Evolutionary conservation across 2,113 vertebrate species (phyloP).

Genomic region (Leucoraja erinaceus): DNA sequence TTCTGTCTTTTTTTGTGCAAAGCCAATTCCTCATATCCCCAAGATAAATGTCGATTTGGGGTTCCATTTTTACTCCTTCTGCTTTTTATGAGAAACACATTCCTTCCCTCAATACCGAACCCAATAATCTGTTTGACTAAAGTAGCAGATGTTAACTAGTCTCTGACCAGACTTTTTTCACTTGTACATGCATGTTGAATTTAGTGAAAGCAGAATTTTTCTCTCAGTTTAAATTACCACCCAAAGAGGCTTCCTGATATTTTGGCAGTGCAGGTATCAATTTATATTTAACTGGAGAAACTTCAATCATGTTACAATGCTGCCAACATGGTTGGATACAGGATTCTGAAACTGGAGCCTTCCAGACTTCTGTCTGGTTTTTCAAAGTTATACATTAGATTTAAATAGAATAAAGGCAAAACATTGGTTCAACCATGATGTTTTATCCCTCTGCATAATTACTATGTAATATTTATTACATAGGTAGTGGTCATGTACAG

Average conservation of each 20-base stretch:
- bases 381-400: background rate
- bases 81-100: conserved; percentile 17
- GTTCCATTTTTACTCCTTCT: background rate
- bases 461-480: background rate
- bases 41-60: background rate
- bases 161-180: conserved; percentile 6
- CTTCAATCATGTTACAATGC: background rate
- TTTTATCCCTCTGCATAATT: background rate
- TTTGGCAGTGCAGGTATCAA: conserved; percentile 27
- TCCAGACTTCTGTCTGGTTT: conserved; percentile 2
- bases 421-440: background rate
- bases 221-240: conserved; percentile 7
- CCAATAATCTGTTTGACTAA: background rate
- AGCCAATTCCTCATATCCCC: too few species aligned
- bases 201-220: background rate
- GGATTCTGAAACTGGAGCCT: background rate
- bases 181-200: background rate
- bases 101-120: background rate
- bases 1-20: too few species aligned
- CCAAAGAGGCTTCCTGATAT: background rate
- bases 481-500: too few species aligned
- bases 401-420: background rate
- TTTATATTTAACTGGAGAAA: conserved; percentile 5
- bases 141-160: background rate
- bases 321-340: background rate